Base-by-base conservation (phyloP, 2,888 invertebrate species). In the Mythimna ferrago region DNA sequence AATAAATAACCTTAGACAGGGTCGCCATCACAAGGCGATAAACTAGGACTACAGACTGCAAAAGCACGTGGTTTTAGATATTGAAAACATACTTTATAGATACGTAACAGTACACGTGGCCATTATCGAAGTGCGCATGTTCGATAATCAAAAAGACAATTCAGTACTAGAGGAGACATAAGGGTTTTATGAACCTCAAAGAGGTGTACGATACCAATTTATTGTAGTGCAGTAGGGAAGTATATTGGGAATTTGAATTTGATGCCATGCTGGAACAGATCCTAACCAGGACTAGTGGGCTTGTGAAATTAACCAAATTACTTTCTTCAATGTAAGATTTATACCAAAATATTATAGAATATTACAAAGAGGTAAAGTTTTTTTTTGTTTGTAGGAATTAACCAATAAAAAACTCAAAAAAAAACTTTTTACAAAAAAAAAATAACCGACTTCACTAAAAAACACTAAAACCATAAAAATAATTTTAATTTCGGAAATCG, bases 91-190 rank as follows among this genome's bases (percentile, higher is more conserved):
- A 57, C 26, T 21, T 0, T 44, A 1, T 11, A 21, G 26, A 19
- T 57, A 57, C 5, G 9, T 58, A 16, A 9, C 0, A 38, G 61
- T 14, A n/a, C 76, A 78, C 77, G 78, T 78, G 69, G 65, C 11
- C 11, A 4, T 41, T 11, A 19, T n/a, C 38, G 32, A 26, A 63
- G n/a, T 78, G 78, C 78, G 78, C 78, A 77, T 77, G 82, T 70
- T 77, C 78, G 56, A 78, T 78, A 77, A 81, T 77, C 63, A 81
- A 81, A 65, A 60, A 5, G 62, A 35, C 51, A 21, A 57, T 56
- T 26, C 2, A 38, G 35, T 53, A 35, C 71, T 11, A 70, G 51
- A 41, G n/a, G n/a, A 35, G 21, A 44, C 2, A 81, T 81, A 16
- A 81, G 64, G 71, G n/a, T 51, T 51, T 32, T 41, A 81, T 66